These are phyloP conservation scores for Zhuqinia jingwanae DNA, from an alignment of 2,888 invertebrate species.

Conservation along the genomic window DNA sequence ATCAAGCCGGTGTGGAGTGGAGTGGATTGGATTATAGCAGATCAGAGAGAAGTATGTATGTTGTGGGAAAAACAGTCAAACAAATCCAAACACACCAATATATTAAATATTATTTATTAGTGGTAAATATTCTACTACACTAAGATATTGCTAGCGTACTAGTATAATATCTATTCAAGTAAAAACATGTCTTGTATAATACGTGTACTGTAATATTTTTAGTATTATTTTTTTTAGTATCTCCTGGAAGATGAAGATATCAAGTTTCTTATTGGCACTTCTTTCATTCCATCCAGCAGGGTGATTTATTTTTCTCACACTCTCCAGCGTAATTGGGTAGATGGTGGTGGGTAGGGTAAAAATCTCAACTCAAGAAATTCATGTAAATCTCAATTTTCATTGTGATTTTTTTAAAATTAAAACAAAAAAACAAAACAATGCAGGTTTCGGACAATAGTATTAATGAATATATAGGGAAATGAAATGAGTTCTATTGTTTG, in stretches of 20 bases:
- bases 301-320: too few relatives aligned
- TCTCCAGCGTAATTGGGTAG: too few relatives aligned
- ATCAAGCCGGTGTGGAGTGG: too few relatives aligned
- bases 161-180: background rate
- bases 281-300: background rate
- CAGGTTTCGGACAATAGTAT: too few relatives aligned
- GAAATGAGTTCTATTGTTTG: too few relatives aligned
- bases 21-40: conserved; percentile 35
- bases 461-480: too few relatives aligned
- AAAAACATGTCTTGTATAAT: background rate
- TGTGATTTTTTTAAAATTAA: too few relatives aligned
- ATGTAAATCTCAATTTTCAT: too few relatives aligned
- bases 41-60: conserved; percentile 23
- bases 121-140: conserved; percentile 13
- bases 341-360: too few relatives aligned
- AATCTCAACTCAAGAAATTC: too few relatives aligned
- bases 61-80: conserved; percentile 47
- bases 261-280: background rate
- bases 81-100: conserved; percentile 55
- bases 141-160: conserved; percentile 3
- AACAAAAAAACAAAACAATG: too few relatives aligned
- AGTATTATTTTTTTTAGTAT: background rate
- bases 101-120: conserved; percentile 35
- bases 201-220: background rate
- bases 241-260: background rate